Base-by-base conservation (phyloP, 2,888 invertebrate genomes). In the Julus scanicus region DNA sequence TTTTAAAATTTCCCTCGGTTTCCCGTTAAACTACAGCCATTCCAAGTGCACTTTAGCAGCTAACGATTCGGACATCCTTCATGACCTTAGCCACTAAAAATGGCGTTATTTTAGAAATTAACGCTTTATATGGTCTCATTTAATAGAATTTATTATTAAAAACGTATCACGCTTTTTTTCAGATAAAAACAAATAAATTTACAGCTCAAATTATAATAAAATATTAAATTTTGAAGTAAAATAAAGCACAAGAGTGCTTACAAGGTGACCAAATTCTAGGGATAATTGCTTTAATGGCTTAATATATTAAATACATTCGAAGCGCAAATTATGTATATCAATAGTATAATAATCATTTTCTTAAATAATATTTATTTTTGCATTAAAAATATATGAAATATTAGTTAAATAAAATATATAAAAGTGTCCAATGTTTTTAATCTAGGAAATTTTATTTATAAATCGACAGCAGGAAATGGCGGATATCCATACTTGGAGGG, bases 1-100 rank as follows among this genome's bases (percentile, higher is more conserved):
- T 87, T 87, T 87, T 80, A 87, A 87, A 87, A 87, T 87, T 87
- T 87, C 87, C 87, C 87, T 87, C 87, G 87, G 87, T 87, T 87
- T 87, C 80, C 39, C 39, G 37, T 37, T 48, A 71, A 39, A 44
- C 63, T 87, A 71, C 63, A 39, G 57, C 86, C 86, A 86, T 86
- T 53, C 39, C 53, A 40, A 84, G 84, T 84, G 84, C 84, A n/a
- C 48, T 84, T 40, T 17, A 84, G 17, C 8, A 40, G 48, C 84
- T 84, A 39, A 40, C 9, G 40, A 84, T 84, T 84, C 84, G 84
- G 84, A 84, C 84, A 84, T 17, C 71, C 71, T 71, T 71, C 5
- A 71, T 20, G 71, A 4, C n/a, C 29, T 9, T 71, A 29, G 5
- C 11, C 20, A 8, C 11, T 20, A 71, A 71, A 4, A 71, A 71